A percentile compares a stretch with the other conserved stretches of the same genome.
Evolutionary conservation across 2,797 vertebrate species (phyloP).

Genomic region (Carapus acus): DNA sequence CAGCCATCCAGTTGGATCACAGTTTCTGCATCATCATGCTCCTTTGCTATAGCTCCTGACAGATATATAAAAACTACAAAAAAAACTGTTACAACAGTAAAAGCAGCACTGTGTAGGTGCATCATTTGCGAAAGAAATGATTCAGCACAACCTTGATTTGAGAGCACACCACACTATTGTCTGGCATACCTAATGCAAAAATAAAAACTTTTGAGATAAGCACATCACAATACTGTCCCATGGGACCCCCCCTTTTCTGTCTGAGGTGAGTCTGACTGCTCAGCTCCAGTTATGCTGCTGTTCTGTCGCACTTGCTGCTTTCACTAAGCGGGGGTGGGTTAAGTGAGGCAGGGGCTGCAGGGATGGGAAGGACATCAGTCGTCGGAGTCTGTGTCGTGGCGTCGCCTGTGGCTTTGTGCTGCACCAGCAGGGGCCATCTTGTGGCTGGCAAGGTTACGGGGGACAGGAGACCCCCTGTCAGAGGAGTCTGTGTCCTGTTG

Average conservation of each 20-base stretch:
- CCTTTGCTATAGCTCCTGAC: background rate
- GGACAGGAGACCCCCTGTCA: slow-evolving; percentile 64
- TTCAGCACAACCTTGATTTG: background rate
- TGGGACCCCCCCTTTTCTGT: slow-evolving; percentile 8
- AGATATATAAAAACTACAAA: background rate
- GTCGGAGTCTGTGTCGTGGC: slow-evolving; percentile 77
- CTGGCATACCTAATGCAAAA: background rate
- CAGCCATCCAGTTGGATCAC: background rate
- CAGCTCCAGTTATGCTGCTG: slow-evolving; percentile 34
- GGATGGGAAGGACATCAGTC: slow-evolving; percentile 60
- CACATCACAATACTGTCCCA: slow-evolving; percentile 15
- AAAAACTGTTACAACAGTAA: background rate
- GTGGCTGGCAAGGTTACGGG: slow-evolving; percentile 60
- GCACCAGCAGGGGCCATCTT: slow-evolving; percentile 64
- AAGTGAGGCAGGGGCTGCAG: no score
- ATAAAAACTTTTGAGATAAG: background rate
- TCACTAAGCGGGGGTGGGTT: slow-evolving; percentile 42
- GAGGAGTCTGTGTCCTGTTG: slow-evolving; percentile 72
- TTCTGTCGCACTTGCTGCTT: slow-evolving; percentile 39
- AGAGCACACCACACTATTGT: background rate
- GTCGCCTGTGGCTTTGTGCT: slow-evolving; percentile 70
- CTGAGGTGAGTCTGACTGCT: slow-evolving; percentile 45
- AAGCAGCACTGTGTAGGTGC: background rate
- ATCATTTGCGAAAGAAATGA: slow-evolving; percentile 1
- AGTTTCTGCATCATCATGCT: background rate